Evolutionary conservation across 1,140 invertebrate species (phyloP).

Genomic region (Trichonephila inaurata): DNA sequence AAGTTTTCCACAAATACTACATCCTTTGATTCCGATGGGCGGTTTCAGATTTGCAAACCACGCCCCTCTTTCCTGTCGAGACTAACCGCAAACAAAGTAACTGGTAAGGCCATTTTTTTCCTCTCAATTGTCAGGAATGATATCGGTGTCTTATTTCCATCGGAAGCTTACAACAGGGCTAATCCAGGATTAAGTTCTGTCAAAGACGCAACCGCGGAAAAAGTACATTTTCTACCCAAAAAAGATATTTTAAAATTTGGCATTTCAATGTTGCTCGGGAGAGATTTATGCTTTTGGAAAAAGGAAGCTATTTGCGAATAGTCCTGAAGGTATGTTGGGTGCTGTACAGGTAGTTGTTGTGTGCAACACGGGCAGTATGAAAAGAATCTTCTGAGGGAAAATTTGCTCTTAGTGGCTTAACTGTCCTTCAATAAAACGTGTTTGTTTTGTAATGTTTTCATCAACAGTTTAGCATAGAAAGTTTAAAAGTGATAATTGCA

Average conservation of each 20-base stretch:
- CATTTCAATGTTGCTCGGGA: conserved; percentile 20
- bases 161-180: conserved; percentile 70
- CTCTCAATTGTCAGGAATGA: neutral
- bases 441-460: too few species aligned
- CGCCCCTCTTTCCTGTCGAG: conserved; percentile 46
- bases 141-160: conserved; percentile 70
- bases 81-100: conserved; percentile 48
- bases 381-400: neutral
- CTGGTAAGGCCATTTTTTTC: conserved; percentile 11
- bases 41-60: conserved; percentile 23
- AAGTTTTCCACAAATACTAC: conserved; percentile 13
- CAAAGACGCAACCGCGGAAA: conserved; percentile 49
- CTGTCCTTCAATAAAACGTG: too few species aligned
- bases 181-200: conserved; percentile 66
- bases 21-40: conserved; percentile 66
- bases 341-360: neutral
- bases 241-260: conserved; percentile 50
- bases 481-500: too few species aligned
- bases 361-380: neutral
- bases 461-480: too few species aligned
- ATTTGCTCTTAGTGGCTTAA: neutral
- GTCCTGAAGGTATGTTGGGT: neutral
- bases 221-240: conserved; percentile 36
- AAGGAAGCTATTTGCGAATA: neutral
- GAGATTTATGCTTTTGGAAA: conserved; percentile 27